A percentile compares a stretch with the other conserved stretches of the same genome.
Evolutionary conservation across 2,113 vertebrate species (phyloP).

Genomic region (Labrus mixtus): DNA sequence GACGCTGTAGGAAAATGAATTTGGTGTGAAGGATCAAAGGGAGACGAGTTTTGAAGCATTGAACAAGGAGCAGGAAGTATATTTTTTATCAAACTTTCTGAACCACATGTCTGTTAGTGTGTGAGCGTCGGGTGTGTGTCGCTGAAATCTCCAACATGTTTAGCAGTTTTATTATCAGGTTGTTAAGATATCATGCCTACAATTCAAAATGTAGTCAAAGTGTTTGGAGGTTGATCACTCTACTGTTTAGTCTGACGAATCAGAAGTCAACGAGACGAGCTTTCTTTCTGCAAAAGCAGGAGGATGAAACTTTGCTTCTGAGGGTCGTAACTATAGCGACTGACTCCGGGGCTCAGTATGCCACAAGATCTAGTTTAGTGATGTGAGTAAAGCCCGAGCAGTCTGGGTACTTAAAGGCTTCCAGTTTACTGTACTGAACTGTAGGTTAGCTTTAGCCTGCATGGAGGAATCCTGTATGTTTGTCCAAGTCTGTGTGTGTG

Average conservation of each 20-base stretch:
- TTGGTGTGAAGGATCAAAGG: constrained; percentile 24
- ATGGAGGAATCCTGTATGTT: constrained; percentile 41
- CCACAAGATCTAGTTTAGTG: constrained; percentile 17
- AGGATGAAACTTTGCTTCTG: neutral
- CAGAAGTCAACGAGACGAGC: constrained; percentile 15
- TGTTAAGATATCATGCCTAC: neutral
- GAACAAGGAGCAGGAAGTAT: constrained; percentile 24
- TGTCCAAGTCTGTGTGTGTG: constrained; percentile 7
- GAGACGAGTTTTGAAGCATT: constrained; percentile 12
- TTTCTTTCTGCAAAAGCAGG: constrained; percentile 2
- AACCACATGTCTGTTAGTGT: constrained; percentile 27
- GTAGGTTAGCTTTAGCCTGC: constrained; percentile 50
- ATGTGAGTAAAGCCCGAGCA: constrained; percentile 26
- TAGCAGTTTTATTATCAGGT: constrained; percentile 29
- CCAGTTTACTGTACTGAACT: constrained; percentile 11
- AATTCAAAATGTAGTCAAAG: neutral
- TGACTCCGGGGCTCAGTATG: neutral
- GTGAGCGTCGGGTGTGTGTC: constrained; percentile 20
- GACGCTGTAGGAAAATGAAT: neutral
- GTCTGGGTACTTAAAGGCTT: constrained; percentile 19
- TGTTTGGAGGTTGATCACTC: neutral
- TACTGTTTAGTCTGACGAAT: constrained; percentile 6
- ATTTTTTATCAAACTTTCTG: constrained; percentile 57
- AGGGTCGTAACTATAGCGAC: neutral
- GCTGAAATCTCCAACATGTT: constrained; percentile 22